Base-by-base conservation (phyloP, 2,797 vertebrate species). In the Pangasius sanitwongsei region DNA sequence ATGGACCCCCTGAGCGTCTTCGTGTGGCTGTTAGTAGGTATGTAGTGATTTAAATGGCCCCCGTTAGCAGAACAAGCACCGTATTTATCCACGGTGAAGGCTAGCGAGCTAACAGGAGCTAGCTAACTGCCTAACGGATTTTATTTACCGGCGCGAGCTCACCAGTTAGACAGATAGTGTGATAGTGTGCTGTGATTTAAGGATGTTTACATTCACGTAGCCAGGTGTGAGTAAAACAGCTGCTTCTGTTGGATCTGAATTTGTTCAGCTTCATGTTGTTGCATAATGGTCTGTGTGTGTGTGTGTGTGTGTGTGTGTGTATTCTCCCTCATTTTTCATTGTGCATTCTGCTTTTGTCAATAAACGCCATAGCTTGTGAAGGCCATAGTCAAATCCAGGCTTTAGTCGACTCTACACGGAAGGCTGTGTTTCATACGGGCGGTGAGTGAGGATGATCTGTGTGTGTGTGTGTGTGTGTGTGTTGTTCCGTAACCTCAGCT, bases 321-420 rank as follows among this genome's bases (percentile, higher is more conserved):
- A n/a, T 48, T 8, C 15, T 65, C 61, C 7, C 18, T 70, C 7
- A n/a, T 69, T 85, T 48, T 69, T 85, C 70, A 85, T 23, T 70
- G 83, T 84, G 18, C 20, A 55, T 85, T 85, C 96, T 96, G 95
- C 94, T 95, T 97, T 95, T 95, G 97, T 93, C 94, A 96, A 41
- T 67, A 72, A 89, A 55, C 48, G 11, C 55, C 41, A 25, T 85
- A 85, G n/a, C 50, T 37, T 83, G 41, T 72, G 65, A 90, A 90
- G 97, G 95, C 95, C 96, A 96, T 96, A 96, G 95, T 92, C 95
- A 90, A 92, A 93, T 95, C 95, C 96, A 95, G 96, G 97, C 85
- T 96, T 96, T 97, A 95, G 15, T 96, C 95, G 95, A 96, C 96
- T 96, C 95, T 96, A 97, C 96, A 96, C 96, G 96, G 95, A 97